A percentile compares a stretch with the other conserved stretches of the same genome.
These are phyloP conservation scores for Augochlora pura DNA, from an alignment of 1,140 invertebrate species.

Conservation along the genomic window DNA sequence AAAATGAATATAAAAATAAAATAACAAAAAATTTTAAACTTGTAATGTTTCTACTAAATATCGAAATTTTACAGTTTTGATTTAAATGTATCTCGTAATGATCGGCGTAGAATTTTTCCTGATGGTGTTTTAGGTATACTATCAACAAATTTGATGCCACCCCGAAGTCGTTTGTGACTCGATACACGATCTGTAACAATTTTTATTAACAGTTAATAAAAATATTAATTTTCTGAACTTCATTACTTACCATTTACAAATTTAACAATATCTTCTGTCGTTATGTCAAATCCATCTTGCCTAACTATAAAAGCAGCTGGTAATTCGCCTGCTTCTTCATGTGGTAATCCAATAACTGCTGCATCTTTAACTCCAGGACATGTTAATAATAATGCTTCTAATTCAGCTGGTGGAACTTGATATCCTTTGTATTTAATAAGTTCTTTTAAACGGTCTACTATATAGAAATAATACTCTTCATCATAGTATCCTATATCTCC, in stretches of 20 bases:
- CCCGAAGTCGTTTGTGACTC: slow-evolving; percentile 80
- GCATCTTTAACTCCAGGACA: slow-evolving; percentile 86
- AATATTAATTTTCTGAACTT: not conserved
- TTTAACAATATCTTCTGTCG: slow-evolving; percentile 78
- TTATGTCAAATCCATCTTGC: slow-evolving; percentile 74
- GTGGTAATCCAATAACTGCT: slow-evolving; percentile 86
- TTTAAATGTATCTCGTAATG: slow-evolving; percentile 76
- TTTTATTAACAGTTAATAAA: not conserved
- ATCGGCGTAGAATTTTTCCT: slow-evolving; percentile 85
- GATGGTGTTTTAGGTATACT: slow-evolving; percentile 85
- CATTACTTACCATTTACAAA: slow-evolving; percentile 77
- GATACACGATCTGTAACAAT: slow-evolving; percentile 72
- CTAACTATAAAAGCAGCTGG: slow-evolving; percentile 86
- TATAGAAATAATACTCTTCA: slow-evolving; percentile 83
- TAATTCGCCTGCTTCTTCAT: slow-evolving; percentile 85
- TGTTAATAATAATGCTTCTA: slow-evolving; percentile 85
- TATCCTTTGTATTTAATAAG: slow-evolving; percentile 87
- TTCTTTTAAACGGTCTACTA: slow-evolving; percentile 89
- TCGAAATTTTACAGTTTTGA: slow-evolving; percentile 64
- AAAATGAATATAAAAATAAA: slow-evolving; percentile 17
- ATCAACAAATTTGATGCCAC: slow-evolving; percentile 84
- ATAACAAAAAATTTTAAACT: not conserved
- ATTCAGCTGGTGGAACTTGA: slow-evolving; percentile 78
- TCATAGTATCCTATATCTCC: slow-evolving; percentile 87
- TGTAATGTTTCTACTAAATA: not conserved